These are phyloP conservation scores for Thaleichthys pacificus DNA, from an alignment of 2,797 vertebrate species.

Conservation along the genomic window DNA sequence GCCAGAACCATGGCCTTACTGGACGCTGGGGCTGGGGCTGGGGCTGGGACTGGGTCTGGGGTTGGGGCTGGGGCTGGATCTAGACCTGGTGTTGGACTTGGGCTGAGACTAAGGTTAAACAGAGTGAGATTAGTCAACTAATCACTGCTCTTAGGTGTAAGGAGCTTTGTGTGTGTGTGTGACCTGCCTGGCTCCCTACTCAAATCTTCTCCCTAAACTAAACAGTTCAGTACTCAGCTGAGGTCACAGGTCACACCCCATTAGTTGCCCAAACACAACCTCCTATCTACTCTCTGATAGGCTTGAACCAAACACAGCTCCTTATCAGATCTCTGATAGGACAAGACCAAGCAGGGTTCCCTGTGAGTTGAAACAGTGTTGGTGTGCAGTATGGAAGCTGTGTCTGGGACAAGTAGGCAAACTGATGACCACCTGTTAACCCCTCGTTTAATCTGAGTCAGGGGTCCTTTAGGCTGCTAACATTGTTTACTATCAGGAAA, in stretches of 20 bases:
- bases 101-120: constrained; percentile 35
- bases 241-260: constrained; percentile 58
- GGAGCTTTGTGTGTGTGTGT: constrained; percentile 57
- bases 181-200: constrained; percentile 47
- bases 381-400: too few species aligned
- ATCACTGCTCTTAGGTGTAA: constrained; percentile 64
- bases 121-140: constrained; percentile 58
- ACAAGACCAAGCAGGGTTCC: constrained; percentile 33
- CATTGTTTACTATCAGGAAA: constrained; percentile 46
- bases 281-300: constrained; percentile 58
- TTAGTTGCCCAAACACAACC: constrained; percentile 65
- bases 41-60: background rate
- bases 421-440: constrained; percentile 45
- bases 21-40: constrained; percentile 12
- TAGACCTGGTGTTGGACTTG: constrained; percentile 1
- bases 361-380: background rate
- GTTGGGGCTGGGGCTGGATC: background rate
- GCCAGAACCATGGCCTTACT: constrained; percentile 33
- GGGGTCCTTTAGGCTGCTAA: constrained; percentile 37
- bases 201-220: constrained; percentile 66
- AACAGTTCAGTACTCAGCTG: constrained; percentile 56
- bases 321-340: background rate
- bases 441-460: constrained; percentile 45
- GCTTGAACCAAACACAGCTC: background rate
- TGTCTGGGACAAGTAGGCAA: constrained; percentile 9